phyloP scores from a whole-genome alignment of 2,113 vertebrate species.

The Ceyx cyanopectus region DNA sequence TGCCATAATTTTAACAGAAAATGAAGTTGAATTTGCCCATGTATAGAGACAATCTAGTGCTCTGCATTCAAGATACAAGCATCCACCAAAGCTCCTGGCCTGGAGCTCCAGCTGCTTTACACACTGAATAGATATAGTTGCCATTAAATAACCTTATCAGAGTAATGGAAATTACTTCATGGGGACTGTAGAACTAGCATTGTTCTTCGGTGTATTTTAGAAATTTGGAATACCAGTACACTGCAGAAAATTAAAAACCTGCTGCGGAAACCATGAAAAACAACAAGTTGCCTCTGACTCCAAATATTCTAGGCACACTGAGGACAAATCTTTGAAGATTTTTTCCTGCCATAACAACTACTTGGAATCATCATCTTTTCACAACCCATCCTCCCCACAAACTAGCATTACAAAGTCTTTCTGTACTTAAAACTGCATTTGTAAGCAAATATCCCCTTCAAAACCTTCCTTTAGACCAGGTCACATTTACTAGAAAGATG shows the following conservation, averaged over 20 bases:
- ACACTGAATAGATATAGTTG: not conserved
- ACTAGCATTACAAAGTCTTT: not conserved
- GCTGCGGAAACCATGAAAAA: not conserved
- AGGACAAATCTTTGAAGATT: not conserved
- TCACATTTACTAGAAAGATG: not conserved
- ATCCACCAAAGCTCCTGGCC: not conserved
- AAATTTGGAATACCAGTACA: not conserved
- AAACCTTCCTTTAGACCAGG: not conserved
- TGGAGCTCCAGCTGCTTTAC: not conserved
- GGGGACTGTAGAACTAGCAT: not conserved
- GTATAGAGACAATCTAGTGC: not conserved
- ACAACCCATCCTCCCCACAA: not conserved
- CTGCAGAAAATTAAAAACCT: not conserved
- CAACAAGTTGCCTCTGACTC: not conserved
- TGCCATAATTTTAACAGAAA: not conserved
- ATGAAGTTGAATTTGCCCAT: not conserved
- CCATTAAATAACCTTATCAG: not conserved
- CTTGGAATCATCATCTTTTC: not conserved
- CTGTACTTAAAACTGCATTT: not conserved
- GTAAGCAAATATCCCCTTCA: not conserved
- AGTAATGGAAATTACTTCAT: not conserved
- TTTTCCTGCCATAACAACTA: not conserved
- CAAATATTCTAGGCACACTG: not conserved
- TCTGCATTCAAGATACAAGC: not conserved
- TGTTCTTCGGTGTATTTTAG: not conserved